Conservation (phyloP, 2,113 vertebrate genomes). For the Ceyx margarethae region DNA sequence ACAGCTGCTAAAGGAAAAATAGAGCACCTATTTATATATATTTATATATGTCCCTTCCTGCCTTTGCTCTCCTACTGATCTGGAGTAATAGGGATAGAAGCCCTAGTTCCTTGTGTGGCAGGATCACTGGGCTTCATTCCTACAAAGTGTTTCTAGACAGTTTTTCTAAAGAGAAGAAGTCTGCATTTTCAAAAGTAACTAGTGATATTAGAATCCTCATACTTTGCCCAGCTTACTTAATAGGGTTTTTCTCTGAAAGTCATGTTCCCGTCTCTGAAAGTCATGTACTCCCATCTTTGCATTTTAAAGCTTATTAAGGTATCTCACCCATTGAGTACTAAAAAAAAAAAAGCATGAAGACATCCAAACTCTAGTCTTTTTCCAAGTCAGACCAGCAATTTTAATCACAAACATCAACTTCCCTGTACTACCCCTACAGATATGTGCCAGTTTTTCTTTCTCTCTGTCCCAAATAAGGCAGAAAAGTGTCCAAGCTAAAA, state of each 20-base stretch:
- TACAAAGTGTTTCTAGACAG: background rate
- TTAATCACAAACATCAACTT: background rate
- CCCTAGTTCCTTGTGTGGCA: background rate
- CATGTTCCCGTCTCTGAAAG: background rate
- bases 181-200: background rate
- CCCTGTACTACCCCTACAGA: background rate
- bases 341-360: background rate
- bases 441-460: background rate
- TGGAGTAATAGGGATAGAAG: background rate
- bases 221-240: background rate
- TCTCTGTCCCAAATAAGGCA: background rate
- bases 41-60: background rate
- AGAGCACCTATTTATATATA: background rate
- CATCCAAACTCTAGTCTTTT: background rate
- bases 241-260: background rate
- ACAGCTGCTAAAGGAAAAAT: background rate
- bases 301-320: background rate
- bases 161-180: background rate
- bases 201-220: background rate
- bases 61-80: background rate
- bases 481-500: background rate
- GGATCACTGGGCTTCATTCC: background rate
- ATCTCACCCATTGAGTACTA: background rate
- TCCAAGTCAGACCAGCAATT: background rate
- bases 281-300: background rate